Conservation (phyloP, 2,888 invertebrate genomes). For the Neelides folsomi region DNA sequence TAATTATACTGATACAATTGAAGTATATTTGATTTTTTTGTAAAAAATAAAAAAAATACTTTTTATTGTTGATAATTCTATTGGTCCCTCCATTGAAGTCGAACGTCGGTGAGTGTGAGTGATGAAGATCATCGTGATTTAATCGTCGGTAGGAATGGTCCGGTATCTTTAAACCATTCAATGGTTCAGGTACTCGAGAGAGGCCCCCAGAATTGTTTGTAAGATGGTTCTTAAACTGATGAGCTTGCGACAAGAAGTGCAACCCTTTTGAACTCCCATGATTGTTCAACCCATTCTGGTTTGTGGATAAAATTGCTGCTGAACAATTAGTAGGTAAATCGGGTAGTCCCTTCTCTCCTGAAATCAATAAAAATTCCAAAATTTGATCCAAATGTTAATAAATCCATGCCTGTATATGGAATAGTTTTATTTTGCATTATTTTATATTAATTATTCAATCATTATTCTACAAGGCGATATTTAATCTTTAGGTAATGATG, state of each 20-base stretch:
- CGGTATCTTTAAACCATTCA: slow-evolving; percentile 33
- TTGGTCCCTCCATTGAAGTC: slow-evolving; percentile 34
- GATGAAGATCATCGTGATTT: slow-evolving; percentile 10
- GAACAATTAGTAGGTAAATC: slow-evolving; percentile 29
- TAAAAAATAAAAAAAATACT: too few relatives aligned
- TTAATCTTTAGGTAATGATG: too few relatives aligned
- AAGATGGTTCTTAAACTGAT: slow-evolving; percentile 12
- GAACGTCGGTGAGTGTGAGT: slow-evolving; percentile 32
- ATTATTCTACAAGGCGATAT: too few relatives aligned
- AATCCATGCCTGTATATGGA: too few relatives aligned
- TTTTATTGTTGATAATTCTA: slow-evolving; percentile 19
- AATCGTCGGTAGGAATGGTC: slow-evolving; percentile 33
- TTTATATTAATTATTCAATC: too few relatives aligned
- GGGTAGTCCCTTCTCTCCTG: slow-evolving; percentile 33
- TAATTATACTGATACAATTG: too few relatives aligned
- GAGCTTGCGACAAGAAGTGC: slow-evolving; percentile 26
- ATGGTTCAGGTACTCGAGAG: slow-evolving; percentile 33
- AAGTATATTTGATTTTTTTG: too few relatives aligned
- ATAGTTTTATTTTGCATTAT: too few relatives aligned
- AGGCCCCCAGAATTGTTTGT: slow-evolving; percentile 24
- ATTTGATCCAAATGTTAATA: too few relatives aligned
- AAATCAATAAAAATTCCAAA: slow-evolving; percentile 4
- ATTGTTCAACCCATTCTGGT: slow-evolving; percentile 30
- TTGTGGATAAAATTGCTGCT: slow-evolving; percentile 22
- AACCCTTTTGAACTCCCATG: slow-evolving; percentile 29